These are phyloP conservation scores for Lampropteryx suffumata DNA, from an alignment of 2,888 invertebrate species.

Conservation along the genomic window DNA sequence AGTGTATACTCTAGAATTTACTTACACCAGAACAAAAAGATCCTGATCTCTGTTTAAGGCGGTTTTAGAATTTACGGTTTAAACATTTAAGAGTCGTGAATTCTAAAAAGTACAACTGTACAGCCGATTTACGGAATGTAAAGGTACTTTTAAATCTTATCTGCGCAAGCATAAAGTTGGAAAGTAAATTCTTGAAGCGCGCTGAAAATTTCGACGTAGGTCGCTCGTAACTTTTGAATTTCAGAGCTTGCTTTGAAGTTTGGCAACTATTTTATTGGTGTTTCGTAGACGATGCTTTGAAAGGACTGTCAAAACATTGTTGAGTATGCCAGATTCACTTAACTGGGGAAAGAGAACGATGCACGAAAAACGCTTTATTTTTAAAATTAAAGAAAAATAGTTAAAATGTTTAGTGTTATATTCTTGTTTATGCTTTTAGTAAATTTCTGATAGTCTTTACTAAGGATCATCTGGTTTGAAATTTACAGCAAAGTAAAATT, in stretches of 20 bases:
- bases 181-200: slow-evolving; percentile 24
- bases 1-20: too few relatives aligned
- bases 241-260: slow-evolving; percentile 15
- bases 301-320: background rate
- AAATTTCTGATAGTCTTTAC: too few relatives aligned
- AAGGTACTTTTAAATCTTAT: slow-evolving; percentile 28
- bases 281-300: background rate
- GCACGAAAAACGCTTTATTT: too few relatives aligned
- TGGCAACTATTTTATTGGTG: slow-evolving; percentile 9
- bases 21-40: too few relatives aligned
- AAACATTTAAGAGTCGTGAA: background rate
- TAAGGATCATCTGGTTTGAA: too few relatives aligned
- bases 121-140: slow-evolving; percentile 18
- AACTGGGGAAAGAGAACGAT: background rate
- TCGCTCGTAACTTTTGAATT: slow-evolving; percentile 21
- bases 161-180: slow-evolving; percentile 21
- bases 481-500: too few relatives aligned
- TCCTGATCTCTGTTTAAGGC: too few relatives aligned
- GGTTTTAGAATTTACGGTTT: too few relatives aligned
- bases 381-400: too few relatives aligned
- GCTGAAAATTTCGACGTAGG: slow-evolving; percentile 21
- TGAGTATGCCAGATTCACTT: background rate
- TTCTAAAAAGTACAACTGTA: slow-evolving; percentile 14
- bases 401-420: too few relatives aligned
- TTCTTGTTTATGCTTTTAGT: too few relatives aligned